phyloP scores from a whole-genome alignment of 2,888 invertebrate genomes.

The Mesochorus sp. region DNA sequence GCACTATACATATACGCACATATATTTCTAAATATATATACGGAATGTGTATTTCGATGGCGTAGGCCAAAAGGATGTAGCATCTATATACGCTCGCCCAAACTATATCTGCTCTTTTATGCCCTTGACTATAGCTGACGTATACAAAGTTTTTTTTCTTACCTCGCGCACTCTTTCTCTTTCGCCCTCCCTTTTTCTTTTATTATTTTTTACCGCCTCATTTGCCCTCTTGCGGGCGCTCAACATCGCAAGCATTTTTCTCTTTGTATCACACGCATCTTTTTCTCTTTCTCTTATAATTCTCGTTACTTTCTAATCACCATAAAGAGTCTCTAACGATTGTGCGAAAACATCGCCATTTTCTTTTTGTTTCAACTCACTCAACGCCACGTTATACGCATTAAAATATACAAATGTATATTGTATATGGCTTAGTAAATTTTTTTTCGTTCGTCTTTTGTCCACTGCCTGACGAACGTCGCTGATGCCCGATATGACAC shows the following conservation, averaged over 20 bases:
- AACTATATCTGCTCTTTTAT: constrained; percentile 29
- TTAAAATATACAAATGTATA: no score
- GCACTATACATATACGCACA: background rate
- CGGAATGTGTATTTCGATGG: background rate
- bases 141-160: background rate
- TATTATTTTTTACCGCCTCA: constrained; percentile 1
- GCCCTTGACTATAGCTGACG: constrained; percentile 25
- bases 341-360: no score
- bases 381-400: constrained; percentile 4
- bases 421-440: background rate
- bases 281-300: constrained; percentile 2
- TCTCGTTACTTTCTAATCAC: constrained; percentile 25
- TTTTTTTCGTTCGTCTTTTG: background rate
- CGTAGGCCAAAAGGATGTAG: background rate
- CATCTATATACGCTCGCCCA: no score
- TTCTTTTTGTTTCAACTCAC: background rate
- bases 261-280: no score
- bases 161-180: background rate
- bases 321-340: no score
- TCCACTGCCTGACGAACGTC: background rate
- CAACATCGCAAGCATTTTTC: no score
- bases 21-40: no score
- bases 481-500: background rate
- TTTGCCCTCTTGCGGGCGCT: no score
- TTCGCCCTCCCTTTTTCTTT: background rate